Evolutionary conservation across 2,113 vertebrate genomes (phyloP), one percentile per base, ranked within the genome.

Genomic region (Myotis davidii): DNA sequence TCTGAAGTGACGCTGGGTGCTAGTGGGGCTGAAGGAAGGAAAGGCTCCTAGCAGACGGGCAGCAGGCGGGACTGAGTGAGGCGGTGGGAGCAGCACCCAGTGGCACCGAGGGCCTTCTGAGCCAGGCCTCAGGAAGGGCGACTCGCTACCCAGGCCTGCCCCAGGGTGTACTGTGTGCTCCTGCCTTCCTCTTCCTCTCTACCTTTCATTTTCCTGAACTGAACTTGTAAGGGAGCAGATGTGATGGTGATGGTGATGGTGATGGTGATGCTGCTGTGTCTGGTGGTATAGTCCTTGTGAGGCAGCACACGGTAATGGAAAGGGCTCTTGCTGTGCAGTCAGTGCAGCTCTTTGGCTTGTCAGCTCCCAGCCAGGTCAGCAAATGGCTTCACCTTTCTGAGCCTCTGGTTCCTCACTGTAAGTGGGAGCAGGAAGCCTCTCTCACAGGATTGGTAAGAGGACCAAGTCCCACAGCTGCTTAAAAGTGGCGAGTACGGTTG

Each of bases 1-100:
- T 92, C 88, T 85, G 85, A 86, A 77, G 88, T 13, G 32, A 85
- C n/a, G 61, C 95, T 25, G 37, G 85, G 34, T 61, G 59, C 92
- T 84, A 0, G 65, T 42, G 78, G 34, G 37, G 65, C 81, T 39
- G 20, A 56, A 4, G 94, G 64, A 45, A 39, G 67, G 52, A n/a
- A n/a, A 82, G 86, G 32, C 64, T 69, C 11, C 23, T 8, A 7
- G 86, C 25, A 16, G 84, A 9, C 42, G 16, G 14, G 48, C 67
- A 6, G 17, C 61, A 25, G 37, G 45, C 84, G 32, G 34, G 45
- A 20, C 65, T 1, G 9, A 11, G 39, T 0, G 21, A 64, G 45
- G 67, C 81, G 1, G 39, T 20, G 34, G 52, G 34, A 39, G 70
- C 27, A 16, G 69, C 27, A n/a, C 72, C 70, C 69, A 3, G 3